Base-by-base conservation (phyloP, 2,888 invertebrate genomes). In the Dryomyza anilis region DNA sequence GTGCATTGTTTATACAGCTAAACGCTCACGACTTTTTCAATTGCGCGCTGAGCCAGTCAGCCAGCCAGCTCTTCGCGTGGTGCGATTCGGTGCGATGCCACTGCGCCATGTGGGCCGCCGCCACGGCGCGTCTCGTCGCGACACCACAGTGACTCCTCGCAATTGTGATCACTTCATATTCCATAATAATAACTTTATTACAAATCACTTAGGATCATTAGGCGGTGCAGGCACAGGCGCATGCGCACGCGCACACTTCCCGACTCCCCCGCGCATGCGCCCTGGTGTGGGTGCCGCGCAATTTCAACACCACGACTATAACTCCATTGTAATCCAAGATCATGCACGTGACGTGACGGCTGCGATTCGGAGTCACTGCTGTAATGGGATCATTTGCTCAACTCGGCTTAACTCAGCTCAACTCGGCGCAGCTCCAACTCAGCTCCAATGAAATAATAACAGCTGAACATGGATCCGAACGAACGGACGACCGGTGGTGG, bases 181-280 rank as follows among this genome's bases (percentile, higher is more conserved):
- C 61, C 61, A 36, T 61, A 71, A 71, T n/a, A n/a, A n/a, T 71
- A 71, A 71, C 71, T 71, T 71, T 68, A 71, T 71, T 70, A 71
- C 71, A 71, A 71, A 71, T 71, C 71, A 70, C 71, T 71, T 67
- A 67, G 67, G 68, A 68, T 68, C 68, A 71, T 71, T 69, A 69
- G 67, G 66, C 50, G 59, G 61, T 36, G 61, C 53, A 52, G 39
- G 61, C 43, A 33, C 48, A 12, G n/a, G 23, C 10, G 61, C 63
- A 61, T 61, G 56, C 65, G 64, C n/a, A n/a, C 61, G 59, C 55
- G n/a, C 60, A 58, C 16, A n/a, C 29, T 30, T 19, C n/a, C 36
- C 55, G 33, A 30, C 33, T 12, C 16, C 46, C n/a, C 19, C 36
- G 23, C 33, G 19, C 30, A 16, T 46, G 16, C 48, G 30, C 29